These are phyloP conservation scores for Nautilus pompilius DNA, from an alignment of 1,140 invertebrate genomes.

Conservation along the genomic window DNA sequence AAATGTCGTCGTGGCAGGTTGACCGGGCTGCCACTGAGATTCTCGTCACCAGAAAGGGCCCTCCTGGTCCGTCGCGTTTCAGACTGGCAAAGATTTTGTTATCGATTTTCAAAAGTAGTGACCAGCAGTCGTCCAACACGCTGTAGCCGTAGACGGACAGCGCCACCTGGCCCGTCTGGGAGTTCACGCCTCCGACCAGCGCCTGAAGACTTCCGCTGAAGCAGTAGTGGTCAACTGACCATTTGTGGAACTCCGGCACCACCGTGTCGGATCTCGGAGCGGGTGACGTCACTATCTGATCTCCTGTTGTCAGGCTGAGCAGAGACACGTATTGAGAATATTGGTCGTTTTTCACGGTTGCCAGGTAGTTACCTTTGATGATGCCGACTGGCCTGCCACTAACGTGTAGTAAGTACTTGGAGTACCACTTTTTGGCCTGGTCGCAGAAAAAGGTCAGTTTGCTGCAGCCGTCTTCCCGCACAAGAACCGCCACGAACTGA, in stretches of 20 bases:
- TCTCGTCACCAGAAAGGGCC: too few species aligned
- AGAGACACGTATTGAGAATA: background rate
- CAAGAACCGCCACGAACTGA: background rate
- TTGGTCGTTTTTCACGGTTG: background rate
- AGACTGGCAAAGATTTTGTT: background rate
- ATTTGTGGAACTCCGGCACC: background rate
- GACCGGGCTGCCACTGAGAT: too few species aligned
- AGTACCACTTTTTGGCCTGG: background rate
- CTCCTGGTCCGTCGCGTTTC: too few species aligned
- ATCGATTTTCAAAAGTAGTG: background rate
- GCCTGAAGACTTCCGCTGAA: background rate
- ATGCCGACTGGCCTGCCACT: background rate
- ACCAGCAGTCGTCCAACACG: background rate
- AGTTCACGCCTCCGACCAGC: background rate
- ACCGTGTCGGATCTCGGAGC: background rate
- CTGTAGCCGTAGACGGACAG: background rate
- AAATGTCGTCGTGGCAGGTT: too few species aligned
- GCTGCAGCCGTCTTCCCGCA: background rate
- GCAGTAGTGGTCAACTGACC: background rate
- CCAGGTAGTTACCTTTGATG: background rate
- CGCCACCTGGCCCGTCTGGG: background rate
- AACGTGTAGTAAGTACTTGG: background rate
- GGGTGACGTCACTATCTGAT: background rate
- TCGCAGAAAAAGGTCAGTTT: background rate
- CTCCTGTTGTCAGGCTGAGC: background rate